Evolutionary conservation across 2,888 invertebrate species (phyloP), one percentile per base, ranked within the genome.

Genomic region (Lasioglossum marginatum): DNA sequence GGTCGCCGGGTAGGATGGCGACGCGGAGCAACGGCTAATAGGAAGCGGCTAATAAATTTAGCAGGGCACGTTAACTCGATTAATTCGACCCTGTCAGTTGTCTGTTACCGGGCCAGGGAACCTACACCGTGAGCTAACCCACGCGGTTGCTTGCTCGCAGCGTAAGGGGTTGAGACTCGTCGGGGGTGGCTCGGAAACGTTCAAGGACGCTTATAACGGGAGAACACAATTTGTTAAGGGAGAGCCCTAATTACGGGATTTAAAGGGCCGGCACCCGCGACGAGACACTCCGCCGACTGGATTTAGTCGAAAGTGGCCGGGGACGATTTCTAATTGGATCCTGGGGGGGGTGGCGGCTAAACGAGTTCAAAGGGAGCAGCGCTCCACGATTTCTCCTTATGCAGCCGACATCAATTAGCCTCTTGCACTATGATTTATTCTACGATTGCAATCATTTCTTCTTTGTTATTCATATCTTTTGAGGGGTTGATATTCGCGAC

Each of bases 41-140:
- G 90, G 89, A 90, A 90, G 87, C 80, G 89, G 76, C 88, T 91
- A 88, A 91, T 92, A 91, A 91, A 91, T 88, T 90, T 91, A 91
- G 79, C 87, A 48, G 80, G 82, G 83, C 85, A 87, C 84, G 85
- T 92, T 92, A 90, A 92, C 87, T 90, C 88, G 86, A 91, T 92
- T 91, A 88, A 88, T 83, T 89, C 88, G 77, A 60, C 78, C 68
- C 78, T 57, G 80, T 70, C 77, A 40, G 68, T 75, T 71, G 79
- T 83, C 82, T 70, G 71, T 72, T 60, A 68, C 79, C 79, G 40
- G 79, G 52, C 80, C 37, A 60, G 40, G 52, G 75, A 79, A 79
- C 63, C 12, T 43, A 16, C 27, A 43, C 63, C 34, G 72, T 8
- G 16, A 34, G 19, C 45, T 16, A 45, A 72, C 60, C 45, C 45